Evolutionary conservation across 2,888 invertebrate genomes (phyloP), one percentile per base, ranked within the genome.

Genomic region (Leucania comma): DNA sequence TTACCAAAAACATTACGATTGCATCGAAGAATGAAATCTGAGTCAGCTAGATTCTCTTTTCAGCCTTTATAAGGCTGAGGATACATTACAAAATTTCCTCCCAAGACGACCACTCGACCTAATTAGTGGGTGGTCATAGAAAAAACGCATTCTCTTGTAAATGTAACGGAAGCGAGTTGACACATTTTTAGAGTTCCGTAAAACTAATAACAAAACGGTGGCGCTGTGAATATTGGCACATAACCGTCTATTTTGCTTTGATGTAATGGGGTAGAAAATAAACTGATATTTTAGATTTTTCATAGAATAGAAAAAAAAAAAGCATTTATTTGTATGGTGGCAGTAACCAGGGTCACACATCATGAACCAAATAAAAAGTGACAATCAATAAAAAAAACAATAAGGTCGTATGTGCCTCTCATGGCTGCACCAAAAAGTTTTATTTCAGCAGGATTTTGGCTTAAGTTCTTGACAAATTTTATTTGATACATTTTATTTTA

Each of bases 91-190:
- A 87, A 89, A 89, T 89, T 68, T 81, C 82, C 71, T 81, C 78
- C 63, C 83, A 72, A 83, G 82, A 84, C 83, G 87, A 88, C 81
- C 84, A 84, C 78, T 82, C 76, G 83, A 82, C 82, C 86, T 84
- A 88, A 88, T 88, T 87, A 85, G 84, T 85, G 70, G 78, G 75
- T 78, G 72, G 68, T 56, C 67, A 66, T 63, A 86, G 78, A 86
- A 86, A 89, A 90, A 89, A 82, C 83, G 72, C 83, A 89, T 86
- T 86, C 85, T 81, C 79, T 84, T 83, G 68, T 89, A 90, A 87
- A 88, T 90, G 88, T 89, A 89, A 89, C 89, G 89, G 89, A 91
- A 91, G 89, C 83, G 64, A 82, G 79, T 81, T 84, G 83, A 87
- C 86, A 85, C 86, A 87, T 85, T 85, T 87, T 82, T 86, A 69